A percentile compares a stretch with the other conserved stretches of the same genome.
phyloP scores from a whole-genome alignment of 2,113 vertebrate genomes.

The Strix aluco region DNA sequence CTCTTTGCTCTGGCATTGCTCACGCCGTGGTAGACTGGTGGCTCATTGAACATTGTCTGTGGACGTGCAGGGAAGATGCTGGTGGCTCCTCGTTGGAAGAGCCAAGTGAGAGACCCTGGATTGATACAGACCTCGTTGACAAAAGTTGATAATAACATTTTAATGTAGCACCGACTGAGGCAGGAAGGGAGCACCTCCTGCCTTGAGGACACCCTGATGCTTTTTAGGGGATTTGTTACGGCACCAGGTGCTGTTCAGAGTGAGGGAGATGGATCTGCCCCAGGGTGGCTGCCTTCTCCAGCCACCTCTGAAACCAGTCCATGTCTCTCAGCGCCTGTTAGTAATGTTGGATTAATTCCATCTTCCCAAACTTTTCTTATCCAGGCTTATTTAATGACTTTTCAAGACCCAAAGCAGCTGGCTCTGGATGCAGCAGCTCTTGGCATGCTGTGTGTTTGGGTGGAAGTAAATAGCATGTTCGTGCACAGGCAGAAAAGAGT shows the following conservation, averaged over 20 bases:
- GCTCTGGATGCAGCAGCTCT: not conserved
- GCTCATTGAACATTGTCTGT: rapidly evolving
- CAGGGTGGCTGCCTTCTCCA: not conserved
- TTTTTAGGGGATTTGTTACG: not conserved
- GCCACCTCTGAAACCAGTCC: not conserved
- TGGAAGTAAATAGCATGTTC: not conserved
- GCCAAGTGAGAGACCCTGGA: not conserved
- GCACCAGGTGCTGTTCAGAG: rapidly evolving
- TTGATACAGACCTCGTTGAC: not conserved
- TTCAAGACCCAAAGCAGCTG: not conserved
- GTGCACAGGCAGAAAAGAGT: not conserved
- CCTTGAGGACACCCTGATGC: not conserved
- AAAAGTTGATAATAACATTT: rapidly evolving
- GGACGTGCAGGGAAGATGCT: not conserved
- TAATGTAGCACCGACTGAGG: not conserved
- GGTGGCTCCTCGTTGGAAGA: not conserved
- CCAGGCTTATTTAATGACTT: not conserved
- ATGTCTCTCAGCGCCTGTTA: not conserved
- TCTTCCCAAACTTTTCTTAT: not conserved
- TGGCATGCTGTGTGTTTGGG: not conserved
- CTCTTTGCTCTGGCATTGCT: rapidly evolving
- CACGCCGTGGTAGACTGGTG: rapidly evolving
- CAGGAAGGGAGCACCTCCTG: not conserved
- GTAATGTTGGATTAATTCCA: not conserved
- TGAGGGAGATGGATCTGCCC: no score